phyloP scores from a whole-genome alignment of 1,140 invertebrate genomes.

The Tetramorium alpestre region DNA sequence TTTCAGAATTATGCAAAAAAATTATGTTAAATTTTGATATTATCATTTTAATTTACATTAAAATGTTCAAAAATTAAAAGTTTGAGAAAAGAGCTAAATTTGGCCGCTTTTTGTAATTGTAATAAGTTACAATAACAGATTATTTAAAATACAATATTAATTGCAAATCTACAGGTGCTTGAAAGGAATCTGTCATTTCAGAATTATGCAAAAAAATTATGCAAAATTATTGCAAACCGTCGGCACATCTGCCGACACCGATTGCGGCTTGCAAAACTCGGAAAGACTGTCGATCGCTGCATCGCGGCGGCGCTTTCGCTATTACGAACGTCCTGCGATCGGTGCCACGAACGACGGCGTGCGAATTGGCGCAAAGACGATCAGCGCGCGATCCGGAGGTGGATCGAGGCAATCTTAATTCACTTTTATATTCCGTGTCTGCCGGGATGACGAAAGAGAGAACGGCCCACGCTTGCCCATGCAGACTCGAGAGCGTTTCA shows the following conservation, averaged over 20 bases:
- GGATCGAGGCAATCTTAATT: constrained; percentile 66
- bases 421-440: constrained; percentile 68
- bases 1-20: too few relatives aligned
- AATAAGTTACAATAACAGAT: too few relatives aligned
- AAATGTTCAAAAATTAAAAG: too few relatives aligned
- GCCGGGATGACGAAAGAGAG: constrained; percentile 52
- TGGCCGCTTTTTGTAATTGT: too few relatives aligned
- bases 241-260: neutral
- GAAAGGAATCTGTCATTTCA: too few relatives aligned
- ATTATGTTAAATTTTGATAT: too few relatives aligned
- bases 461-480: constrained; percentile 60
- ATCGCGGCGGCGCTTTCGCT: constrained; percentile 22
- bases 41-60: too few relatives aligned
- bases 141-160: too few relatives aligned
- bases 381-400: constrained; percentile 26
- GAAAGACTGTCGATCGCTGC: neutral
- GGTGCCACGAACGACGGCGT: constrained; percentile 24
- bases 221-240: neutral
- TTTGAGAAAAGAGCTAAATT: too few relatives aligned
- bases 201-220: too few relatives aligned
- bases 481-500: constrained; percentile 7
- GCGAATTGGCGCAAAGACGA: constrained; percentile 59
- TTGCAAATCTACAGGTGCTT: too few relatives aligned
- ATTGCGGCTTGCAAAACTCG: constrained; percentile 8
- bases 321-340: constrained; percentile 37